These are phyloP conservation scores for Drosophila santomea DNA, from an alignment of 1,140 invertebrate species.

Conservation along the genomic window DNA sequence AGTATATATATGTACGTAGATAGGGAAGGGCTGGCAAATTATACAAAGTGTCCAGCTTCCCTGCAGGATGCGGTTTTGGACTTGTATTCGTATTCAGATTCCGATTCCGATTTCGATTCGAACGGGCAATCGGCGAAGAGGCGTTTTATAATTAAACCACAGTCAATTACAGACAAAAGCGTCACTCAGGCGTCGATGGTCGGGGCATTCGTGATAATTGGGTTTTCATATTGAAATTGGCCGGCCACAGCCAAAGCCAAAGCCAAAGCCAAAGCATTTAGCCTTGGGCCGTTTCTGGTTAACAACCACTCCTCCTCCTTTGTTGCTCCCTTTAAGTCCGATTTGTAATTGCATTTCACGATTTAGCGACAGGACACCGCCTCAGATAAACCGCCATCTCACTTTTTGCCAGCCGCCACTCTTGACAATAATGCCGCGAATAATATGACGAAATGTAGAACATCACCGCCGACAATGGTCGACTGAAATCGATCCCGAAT, in stretches of 20 bases:
- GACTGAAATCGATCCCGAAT: slow-evolving; percentile 2
- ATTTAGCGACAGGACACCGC: slow-evolving; percentile 64
- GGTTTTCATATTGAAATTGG: slow-evolving; percentile 75
- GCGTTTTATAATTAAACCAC: slow-evolving; percentile 82
- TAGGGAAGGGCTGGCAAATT: slow-evolving; percentile 53
- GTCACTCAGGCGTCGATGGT: slow-evolving; percentile 54
- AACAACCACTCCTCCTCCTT: not conserved
- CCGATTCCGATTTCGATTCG: not conserved
- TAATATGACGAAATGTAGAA: slow-evolving; percentile 84
- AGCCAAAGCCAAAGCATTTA: slow-evolving; percentile 23
- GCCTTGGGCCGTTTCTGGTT: slow-evolving; percentile 38
- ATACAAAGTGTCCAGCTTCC: slow-evolving; percentile 57
- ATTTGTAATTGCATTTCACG: slow-evolving; percentile 78
- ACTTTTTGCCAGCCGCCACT: slow-evolving; percentile 61
- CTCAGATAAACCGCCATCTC: slow-evolving; percentile 60
- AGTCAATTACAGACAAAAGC: slow-evolving; percentile 83
- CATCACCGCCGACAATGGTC: slow-evolving; percentile 73
- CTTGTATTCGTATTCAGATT: slow-evolving; percentile 17
- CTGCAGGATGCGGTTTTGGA: slow-evolving; percentile 63
- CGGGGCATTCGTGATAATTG: slow-evolving; percentile 72
- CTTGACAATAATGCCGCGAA: slow-evolving; percentile 84
- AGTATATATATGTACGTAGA: not conserved
- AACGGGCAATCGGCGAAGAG: slow-evolving; percentile 36
- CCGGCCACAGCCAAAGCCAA: slow-evolving; percentile 9
- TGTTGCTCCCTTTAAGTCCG: not conserved